Percentiles rank a stretch among this genome's conserved stretches.
Evolutionary conservation across 1,140 invertebrate genomes (phyloP).

Genomic region (Trichomalopsis sarcophagae): DNA sequence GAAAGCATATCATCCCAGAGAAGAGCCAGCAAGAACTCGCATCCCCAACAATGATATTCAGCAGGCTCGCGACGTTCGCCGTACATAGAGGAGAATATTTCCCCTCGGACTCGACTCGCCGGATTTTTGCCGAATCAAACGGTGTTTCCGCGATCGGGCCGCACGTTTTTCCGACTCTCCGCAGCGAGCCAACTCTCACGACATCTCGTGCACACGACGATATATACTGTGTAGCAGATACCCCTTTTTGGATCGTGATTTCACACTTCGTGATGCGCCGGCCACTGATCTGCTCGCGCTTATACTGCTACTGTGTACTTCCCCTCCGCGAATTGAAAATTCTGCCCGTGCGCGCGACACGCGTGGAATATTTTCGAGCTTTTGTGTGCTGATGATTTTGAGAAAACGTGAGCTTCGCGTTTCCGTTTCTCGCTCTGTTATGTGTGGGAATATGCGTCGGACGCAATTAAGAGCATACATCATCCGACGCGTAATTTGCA

Average conservation of each 20-base stretch:
- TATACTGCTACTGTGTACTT: not conserved
- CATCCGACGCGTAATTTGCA: no score
- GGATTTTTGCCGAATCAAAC: constrained; percentile 46
- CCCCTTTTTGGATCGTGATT: constrained; percentile 47
- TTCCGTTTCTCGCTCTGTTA: no score
- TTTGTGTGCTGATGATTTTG: not conserved
- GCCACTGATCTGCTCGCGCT: no score
- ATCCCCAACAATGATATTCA: constrained; percentile 19
- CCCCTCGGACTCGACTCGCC: not conserved
- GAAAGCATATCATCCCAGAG: no score
- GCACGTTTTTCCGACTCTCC: constrained; percentile 45
- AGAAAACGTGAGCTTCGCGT: no score
- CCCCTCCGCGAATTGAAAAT: not conserved
- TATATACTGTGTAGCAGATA: not conserved
- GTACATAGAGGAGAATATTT: not conserved
- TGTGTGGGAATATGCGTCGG: not conserved
- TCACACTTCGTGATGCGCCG: constrained; percentile 50
- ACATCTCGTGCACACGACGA: constrained; percentile 41
- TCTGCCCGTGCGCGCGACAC: constrained; percentile 3
- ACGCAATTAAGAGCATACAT: no score
- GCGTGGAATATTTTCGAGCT: constrained; percentile 26
- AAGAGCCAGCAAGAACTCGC: not conserved
- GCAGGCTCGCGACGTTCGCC: not conserved
- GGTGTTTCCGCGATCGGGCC: constrained; percentile 44
- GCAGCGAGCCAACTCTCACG: constrained; percentile 28